Evolutionary conservation across 2,888 invertebrate species (phyloP), one percentile per base, ranked within the genome.

Genomic region (Halictus ligatus): DNA sequence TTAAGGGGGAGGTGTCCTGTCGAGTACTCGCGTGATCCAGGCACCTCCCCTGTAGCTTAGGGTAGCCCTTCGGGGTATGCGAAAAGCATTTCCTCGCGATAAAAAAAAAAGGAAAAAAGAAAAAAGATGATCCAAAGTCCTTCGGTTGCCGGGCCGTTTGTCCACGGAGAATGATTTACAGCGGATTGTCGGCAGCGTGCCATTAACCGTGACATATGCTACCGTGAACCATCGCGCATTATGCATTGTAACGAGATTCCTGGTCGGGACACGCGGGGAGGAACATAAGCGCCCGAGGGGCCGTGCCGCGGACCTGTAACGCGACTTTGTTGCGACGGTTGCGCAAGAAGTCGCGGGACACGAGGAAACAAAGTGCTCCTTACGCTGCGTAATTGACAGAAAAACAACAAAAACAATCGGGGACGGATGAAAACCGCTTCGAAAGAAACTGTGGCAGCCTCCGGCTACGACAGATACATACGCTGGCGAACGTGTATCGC

Each of bases 121-220:
- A n/a, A n/a, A n/a, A n/a, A 2, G 21, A 54, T 3, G 43, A 50
- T 15, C 35, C 50, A 69, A 67, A 64, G 67, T 67, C n/a, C 35
- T n/a, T 40, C 6, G n/a, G 25, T 15, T 6, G 21, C 10, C 21
- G 29, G 35, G 18, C 29, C 48, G 60, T 76, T 74, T 74, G 60
- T 74, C 73, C 29, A 35, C 29, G 48, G 25, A 12, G 46, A 64
- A 64, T 46, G 64, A 67, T 46, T 76, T 29, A 46, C 48, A 46
- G 46, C 60, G 29, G 21, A 76, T 40, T 67, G 50, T 50, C 71
- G n/a, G 50, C 67, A 60, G 13, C 35, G 71, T 79, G 75, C 58
- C 64, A 72, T 83, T 83, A 75, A 83, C 83, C 75, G 71, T 75
- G 79, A 79, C 84, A 84, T 75, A 50, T 79, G 75, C 50, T 60